Percentiles rank a stretch among this genome's conserved stretches.
Evolutionary conservation across 2,888 invertebrate species (phyloP).

Genomic region (Scelioninae gen. 1): DNA sequence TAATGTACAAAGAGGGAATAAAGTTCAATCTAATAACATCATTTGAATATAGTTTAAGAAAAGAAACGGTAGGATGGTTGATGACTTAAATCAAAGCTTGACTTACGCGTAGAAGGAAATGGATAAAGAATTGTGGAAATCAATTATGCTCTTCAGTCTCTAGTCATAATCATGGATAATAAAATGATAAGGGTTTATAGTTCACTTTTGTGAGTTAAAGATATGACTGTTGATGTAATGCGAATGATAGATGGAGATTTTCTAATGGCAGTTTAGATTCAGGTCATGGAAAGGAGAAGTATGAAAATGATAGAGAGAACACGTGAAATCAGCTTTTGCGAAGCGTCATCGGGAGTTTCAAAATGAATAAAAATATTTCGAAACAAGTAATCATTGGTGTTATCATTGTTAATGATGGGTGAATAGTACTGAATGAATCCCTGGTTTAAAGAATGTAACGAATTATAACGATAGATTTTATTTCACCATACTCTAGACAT

Average conservation of each 20-base stretch:
- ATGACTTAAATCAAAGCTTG: background rate
- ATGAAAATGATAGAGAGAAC: conserved; percentile 60
- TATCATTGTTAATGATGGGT: too few relatives aligned
- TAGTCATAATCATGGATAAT: conserved; percentile 80
- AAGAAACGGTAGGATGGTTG: background rate
- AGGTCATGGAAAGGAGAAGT: conserved; percentile 48
- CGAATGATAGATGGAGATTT: conserved; percentile 20
- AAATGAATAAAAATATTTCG: conserved; percentile 77
- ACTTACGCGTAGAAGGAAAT: background rate
- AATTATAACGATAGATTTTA: too few relatives aligned
- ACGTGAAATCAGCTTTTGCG: conserved; percentile 54
- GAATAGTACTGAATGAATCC: too few relatives aligned
- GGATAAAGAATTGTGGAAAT: conserved; percentile 40
- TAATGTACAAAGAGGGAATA: conserved; percentile 55
- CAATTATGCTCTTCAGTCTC: conserved; percentile 79
- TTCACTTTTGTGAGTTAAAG: conserved; percentile 47
- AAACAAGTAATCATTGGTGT: conserved; percentile 66
- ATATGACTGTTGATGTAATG: conserved; percentile 11
- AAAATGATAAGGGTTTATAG: conserved; percentile 58
- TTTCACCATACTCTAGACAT: too few relatives aligned
- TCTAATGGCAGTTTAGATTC: too few relatives aligned
- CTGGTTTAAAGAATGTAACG: too few relatives aligned
- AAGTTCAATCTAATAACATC: background rate
- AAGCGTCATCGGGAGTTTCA: conserved; percentile 74
- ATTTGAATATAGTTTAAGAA: background rate